A percentile compares a stretch with the other conserved stretches of the same genome.
These are phyloP conservation scores for Damaliscus lunatus DNA, from an alignment of 2,113 vertebrate species.

Conservation along the genomic window DNA sequence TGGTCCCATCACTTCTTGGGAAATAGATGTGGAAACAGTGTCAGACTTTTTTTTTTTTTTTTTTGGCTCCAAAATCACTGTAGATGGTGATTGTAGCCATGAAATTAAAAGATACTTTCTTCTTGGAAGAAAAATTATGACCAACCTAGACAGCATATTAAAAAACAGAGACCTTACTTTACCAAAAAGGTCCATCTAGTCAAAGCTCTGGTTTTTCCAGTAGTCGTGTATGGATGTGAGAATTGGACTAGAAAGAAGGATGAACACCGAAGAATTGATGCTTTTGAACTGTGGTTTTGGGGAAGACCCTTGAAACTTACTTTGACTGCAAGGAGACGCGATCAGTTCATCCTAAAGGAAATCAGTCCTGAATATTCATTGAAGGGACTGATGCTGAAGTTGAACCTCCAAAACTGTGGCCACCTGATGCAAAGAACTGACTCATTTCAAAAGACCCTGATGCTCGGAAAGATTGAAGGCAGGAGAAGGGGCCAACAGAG, in stretches of 20 bases:
- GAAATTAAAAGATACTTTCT: background rate
- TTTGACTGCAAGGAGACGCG: background rate
- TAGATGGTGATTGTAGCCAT: background rate
- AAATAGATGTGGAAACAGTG: background rate
- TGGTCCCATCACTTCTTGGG: background rate
- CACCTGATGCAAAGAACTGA: background rate
- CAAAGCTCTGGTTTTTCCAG: background rate
- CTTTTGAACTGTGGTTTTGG: background rate
- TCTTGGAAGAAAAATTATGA: background rate
- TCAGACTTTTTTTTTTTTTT: background rate
- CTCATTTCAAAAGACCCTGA: background rate
- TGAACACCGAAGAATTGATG: rapidly evolving
- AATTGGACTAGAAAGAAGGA: background rate
- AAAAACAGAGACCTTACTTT: background rate
- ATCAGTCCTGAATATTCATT: background rate
- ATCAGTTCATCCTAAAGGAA: background rate
- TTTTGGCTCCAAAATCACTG: background rate
- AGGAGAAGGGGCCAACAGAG: background rate
- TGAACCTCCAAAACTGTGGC: background rate
- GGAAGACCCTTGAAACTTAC: background rate
- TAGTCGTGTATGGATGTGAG: background rate
- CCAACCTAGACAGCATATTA: background rate
- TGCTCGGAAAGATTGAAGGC: background rate
- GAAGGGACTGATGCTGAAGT: background rate
- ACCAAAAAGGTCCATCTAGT: background rate